Conservation (phyloP, 2,888 invertebrate genomes). For the Drosophila emarginata region DNA sequence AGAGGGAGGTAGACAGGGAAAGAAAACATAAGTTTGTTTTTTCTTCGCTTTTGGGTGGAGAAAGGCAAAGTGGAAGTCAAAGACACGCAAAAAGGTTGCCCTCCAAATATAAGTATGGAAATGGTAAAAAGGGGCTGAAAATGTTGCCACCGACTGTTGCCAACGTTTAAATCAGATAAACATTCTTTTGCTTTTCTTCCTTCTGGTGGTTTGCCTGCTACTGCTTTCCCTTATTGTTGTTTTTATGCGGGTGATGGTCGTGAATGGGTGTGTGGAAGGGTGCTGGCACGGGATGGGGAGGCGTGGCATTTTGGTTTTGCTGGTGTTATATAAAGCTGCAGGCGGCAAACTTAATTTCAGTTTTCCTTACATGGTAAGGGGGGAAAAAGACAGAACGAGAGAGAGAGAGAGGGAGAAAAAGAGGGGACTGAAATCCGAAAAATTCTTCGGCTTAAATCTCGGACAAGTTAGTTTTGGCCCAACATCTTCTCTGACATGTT, state of each 20-base stretch:
- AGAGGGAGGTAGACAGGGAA: slow-evolving; percentile 36
- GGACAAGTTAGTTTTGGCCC: slow-evolving; percentile 44
- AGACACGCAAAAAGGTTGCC: slow-evolving; percentile 57
- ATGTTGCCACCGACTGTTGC: slow-evolving; percentile 48
- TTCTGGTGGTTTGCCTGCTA: slow-evolving; percentile 30
- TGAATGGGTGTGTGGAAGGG: slow-evolving; percentile 10
- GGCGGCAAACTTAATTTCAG: slow-evolving; percentile 75
- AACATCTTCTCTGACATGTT: neutral
- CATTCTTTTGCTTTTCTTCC: slow-evolving; percentile 41
- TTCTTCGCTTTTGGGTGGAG: neutral
- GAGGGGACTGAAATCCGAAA: slow-evolving; percentile 36
- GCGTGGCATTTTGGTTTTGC: slow-evolving; percentile 25
- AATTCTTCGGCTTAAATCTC: slow-evolving; percentile 46
- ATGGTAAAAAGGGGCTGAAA: neutral
- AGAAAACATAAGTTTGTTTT: slow-evolving; percentile 63
- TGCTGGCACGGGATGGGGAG: neutral
- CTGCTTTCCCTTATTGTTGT: slow-evolving; percentile 36
- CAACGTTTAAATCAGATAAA: slow-evolving; percentile 74
- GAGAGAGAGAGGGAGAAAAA: slow-evolving; percentile 8
- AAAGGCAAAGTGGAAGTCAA: slow-evolving; percentile 30
- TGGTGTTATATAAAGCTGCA: slow-evolving; percentile 70
- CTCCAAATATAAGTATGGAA: slow-evolving; percentile 16
- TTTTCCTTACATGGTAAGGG: slow-evolving; percentile 35
- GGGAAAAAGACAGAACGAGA: neutral
- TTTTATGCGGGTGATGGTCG: slow-evolving; percentile 24